These are phyloP conservation scores for Hemibagrus wyckioides DNA, from an alignment of 2,113 vertebrate genomes.

Conservation along the genomic window DNA sequence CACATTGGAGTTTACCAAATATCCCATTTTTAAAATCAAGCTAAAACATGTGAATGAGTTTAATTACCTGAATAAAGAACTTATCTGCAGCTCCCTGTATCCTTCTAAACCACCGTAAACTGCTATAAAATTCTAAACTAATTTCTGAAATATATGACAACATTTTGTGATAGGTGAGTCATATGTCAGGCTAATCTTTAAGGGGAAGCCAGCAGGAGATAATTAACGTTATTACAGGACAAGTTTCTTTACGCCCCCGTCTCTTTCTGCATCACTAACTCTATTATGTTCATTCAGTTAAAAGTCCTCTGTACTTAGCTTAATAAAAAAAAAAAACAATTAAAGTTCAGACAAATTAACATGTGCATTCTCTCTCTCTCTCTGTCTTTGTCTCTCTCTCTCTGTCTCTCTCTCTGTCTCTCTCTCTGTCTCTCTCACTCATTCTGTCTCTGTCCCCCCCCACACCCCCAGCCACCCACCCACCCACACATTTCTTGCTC, in stretches of 20 bases:
- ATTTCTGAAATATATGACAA: neutral
- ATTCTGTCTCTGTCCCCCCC: neutral
- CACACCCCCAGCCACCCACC: no score
- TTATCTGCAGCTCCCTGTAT: neutral
- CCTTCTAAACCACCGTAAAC: neutral
- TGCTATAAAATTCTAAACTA: neutral
- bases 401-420: no score
- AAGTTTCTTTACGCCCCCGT: neutral
- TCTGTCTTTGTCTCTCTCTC: no score
- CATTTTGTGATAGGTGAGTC: neutral
- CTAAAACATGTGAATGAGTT: neutral
- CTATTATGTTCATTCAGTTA: constrained; percentile 9
- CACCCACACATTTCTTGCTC: neutral
- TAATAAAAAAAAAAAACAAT: constrained; percentile 3
- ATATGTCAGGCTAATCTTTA: neutral
- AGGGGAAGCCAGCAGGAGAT: neutral
- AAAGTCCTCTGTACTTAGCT: neutral
- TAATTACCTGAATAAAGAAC: neutral
- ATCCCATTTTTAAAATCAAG: neutral
- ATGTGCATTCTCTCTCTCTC: neutral
- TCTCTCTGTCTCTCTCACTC: neutral
- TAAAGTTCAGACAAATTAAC: neutral
- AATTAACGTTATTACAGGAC: neutral
- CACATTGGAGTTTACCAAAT: neutral
- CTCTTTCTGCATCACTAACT: constrained; percentile 12